Conservation (phyloP, 2,888 invertebrate species). For the Pachymerium ferrugineum region DNA sequence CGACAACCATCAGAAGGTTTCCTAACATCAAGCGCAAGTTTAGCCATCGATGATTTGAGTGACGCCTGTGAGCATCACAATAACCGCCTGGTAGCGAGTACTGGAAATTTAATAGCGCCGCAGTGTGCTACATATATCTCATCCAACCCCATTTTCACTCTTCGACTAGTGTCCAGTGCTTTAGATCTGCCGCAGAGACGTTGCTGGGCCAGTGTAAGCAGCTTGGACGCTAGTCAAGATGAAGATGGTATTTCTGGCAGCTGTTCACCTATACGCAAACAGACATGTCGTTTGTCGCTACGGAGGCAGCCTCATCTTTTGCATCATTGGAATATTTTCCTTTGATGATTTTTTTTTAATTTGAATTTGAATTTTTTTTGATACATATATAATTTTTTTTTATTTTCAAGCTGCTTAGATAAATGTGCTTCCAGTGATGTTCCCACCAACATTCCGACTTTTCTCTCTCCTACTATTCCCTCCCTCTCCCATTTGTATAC, state of each 20-base stretch:
- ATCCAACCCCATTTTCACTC: not conserved
- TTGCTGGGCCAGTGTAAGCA: not conserved
- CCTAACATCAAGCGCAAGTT: not conserved
- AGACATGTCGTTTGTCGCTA: not conserved
- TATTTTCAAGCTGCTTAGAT: not conserved
- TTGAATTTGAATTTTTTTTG: not conserved
- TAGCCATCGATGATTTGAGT: slow-evolving; percentile 23
- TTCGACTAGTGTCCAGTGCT: slow-evolving; percentile 25
- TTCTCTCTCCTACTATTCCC: not conserved
- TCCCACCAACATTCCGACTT: not conserved
- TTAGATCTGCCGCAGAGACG: slow-evolving; percentile 24
- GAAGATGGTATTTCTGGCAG: not conserved
- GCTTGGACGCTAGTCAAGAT: not conserved
- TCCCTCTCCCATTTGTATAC: not conserved
- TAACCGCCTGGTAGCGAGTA: slow-evolving; percentile 28
- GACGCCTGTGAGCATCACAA: not conserved
- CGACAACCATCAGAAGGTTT: slow-evolving; percentile 30
- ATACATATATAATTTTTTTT: not conserved
- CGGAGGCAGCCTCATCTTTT: not conserved
- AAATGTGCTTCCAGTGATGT: not conserved
- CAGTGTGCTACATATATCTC: not conserved
- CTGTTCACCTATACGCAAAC: not conserved
- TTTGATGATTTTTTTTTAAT: not conserved
- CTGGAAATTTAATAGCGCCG: slow-evolving; percentile 6
- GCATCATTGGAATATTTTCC: not conserved